Evolutionary conservation across 2,888 invertebrate genomes (phyloP).

Genomic region (Drosophila paucipuncta): DNA sequence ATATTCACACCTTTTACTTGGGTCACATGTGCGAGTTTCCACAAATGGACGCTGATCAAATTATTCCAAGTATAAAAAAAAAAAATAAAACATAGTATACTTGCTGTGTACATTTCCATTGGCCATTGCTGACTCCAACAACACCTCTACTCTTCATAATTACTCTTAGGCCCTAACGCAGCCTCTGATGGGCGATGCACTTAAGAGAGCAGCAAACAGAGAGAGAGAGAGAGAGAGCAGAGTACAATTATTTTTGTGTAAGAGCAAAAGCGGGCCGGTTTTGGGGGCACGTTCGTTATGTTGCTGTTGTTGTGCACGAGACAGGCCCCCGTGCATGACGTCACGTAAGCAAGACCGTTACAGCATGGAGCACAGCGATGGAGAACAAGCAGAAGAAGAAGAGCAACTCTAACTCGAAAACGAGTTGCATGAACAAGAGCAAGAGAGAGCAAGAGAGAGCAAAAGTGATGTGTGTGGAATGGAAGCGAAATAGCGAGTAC

Average conservation of each 20-base stretch:
- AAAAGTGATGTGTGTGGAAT: constrained; percentile 47
- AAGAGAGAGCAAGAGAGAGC: neutral
- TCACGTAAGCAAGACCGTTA: constrained; percentile 73
- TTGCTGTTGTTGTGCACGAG: constrained; percentile 42
- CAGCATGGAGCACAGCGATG: constrained; percentile 33
- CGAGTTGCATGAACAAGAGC: constrained; percentile 18
- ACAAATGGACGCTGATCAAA: constrained; percentile 29
- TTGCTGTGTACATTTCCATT: constrained; percentile 30
- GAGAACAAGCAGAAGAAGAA: constrained; percentile 28
- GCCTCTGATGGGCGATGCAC: constrained; percentile 44
- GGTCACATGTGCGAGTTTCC: constrained; percentile 67
- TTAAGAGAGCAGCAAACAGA: constrained; percentile 51
- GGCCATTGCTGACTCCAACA: neutral
- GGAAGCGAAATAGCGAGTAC: neutral
- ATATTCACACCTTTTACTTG: constrained; percentile 56
- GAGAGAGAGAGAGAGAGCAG: constrained; percentile 13
- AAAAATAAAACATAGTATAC: neutral
- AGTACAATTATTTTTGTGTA: constrained; percentile 11
- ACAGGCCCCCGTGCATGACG: constrained; percentile 82
- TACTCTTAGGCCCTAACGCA: constrained; percentile 9
- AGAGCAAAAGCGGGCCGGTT: constrained; percentile 58
- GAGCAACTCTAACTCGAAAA: constrained; percentile 27
- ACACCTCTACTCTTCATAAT: constrained; percentile 9
- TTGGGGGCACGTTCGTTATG: constrained; percentile 70
- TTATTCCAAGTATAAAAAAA: neutral